Conservation (phyloP, 1,140 invertebrate species). For the Zaprionus davidi region DNA sequence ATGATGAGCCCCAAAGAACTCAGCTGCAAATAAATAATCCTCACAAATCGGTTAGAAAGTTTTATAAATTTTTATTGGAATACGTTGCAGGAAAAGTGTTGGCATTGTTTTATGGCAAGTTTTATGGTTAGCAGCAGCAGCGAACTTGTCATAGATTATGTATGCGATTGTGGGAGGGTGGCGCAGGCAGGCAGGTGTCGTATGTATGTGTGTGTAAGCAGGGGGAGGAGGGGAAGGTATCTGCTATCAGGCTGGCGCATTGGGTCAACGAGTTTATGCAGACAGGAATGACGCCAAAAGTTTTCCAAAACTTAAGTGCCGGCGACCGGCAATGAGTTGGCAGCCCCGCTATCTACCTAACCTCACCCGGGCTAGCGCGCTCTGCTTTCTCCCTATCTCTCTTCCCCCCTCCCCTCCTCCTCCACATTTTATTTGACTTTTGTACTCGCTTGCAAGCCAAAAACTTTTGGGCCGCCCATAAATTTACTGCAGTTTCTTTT, state of each 20-base stretch:
- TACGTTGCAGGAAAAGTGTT: background rate
- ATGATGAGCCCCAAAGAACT: slow-evolving; percentile 6
- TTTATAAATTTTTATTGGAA: slow-evolving; percentile 20
- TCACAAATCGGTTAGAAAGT: slow-evolving; percentile 38
- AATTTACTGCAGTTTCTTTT: slow-evolving; percentile 54
- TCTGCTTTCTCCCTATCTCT: background rate
- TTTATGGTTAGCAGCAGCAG: slow-evolving; percentile 38
- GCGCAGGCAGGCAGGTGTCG: background rate
- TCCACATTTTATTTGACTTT: slow-evolving; percentile 36
- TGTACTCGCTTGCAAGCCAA: slow-evolving; percentile 44
- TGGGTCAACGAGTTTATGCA: slow-evolving; percentile 49
- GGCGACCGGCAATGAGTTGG: slow-evolving; percentile 45
- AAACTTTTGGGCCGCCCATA: slow-evolving; percentile 52
- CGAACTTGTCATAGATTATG: slow-evolving; percentile 54
- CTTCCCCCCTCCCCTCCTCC: background rate
- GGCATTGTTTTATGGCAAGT: slow-evolving; percentile 36
- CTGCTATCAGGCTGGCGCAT: slow-evolving; percentile 24
- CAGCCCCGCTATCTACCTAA: slow-evolving; percentile 46
- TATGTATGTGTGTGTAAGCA: background rate
- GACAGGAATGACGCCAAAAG: slow-evolving; percentile 53
- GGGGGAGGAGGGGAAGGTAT: background rate
- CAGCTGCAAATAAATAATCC: slow-evolving; percentile 36
- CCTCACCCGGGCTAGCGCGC: background rate
- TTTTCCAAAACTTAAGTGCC: slow-evolving; percentile 58
- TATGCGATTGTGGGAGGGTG: slow-evolving; percentile 23